These are phyloP conservation scores for Lutjanus erythropterus DNA, from an alignment of 2,113 vertebrate species.

Conservation along the genomic window DNA sequence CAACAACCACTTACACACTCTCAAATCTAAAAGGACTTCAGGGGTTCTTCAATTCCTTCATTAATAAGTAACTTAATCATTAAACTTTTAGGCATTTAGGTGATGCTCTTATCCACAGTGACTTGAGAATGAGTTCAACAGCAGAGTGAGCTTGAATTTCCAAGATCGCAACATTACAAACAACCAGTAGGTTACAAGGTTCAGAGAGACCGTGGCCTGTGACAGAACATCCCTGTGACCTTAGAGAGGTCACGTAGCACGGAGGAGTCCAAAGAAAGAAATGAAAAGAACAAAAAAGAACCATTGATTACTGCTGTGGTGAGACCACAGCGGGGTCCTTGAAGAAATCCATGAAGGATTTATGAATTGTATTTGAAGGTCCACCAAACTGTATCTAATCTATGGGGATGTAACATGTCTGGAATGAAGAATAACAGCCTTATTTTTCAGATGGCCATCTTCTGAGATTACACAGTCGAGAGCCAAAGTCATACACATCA, in stretches of 20 bases:
- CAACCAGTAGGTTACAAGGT: conserved; percentile 24
- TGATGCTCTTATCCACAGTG: conserved; percentile 48
- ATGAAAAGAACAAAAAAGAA: not conserved
- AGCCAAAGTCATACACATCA: conserved; percentile 26
- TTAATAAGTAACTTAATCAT: conserved; percentile 62
- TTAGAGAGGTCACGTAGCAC: not conserved
- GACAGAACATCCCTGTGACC: conserved; percentile 11
- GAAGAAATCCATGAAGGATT: conserved; percentile 21
- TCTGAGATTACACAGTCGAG: conserved; percentile 37
- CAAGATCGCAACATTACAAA: conserved; percentile 59
- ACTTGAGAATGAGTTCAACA: conserved; percentile 45
- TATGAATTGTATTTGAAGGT: conserved; percentile 46
- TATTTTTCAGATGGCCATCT: conserved; percentile 21
- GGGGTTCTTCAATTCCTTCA: conserved; percentile 61
- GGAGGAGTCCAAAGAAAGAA: not conserved
- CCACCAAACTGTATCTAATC: conserved; percentile 64
- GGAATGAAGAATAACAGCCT: conserved; percentile 48
- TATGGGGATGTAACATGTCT: conserved; percentile 15
- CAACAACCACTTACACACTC: conserved; percentile 20
- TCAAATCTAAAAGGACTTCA: conserved; percentile 38
- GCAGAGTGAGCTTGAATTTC: conserved; percentile 48
- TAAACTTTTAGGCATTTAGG: conserved; percentile 54
- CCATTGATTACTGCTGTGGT: not conserved
- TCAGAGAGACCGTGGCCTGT: conserved; percentile 25
- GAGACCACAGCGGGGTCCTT: not conserved